A percentile compares a stretch with the other conserved stretches of the same genome.
These are phyloP conservation scores for Lithobates sylvaticus DNA, from an alignment of 2,797 vertebrate genomes.

Conservation along the genomic window DNA sequence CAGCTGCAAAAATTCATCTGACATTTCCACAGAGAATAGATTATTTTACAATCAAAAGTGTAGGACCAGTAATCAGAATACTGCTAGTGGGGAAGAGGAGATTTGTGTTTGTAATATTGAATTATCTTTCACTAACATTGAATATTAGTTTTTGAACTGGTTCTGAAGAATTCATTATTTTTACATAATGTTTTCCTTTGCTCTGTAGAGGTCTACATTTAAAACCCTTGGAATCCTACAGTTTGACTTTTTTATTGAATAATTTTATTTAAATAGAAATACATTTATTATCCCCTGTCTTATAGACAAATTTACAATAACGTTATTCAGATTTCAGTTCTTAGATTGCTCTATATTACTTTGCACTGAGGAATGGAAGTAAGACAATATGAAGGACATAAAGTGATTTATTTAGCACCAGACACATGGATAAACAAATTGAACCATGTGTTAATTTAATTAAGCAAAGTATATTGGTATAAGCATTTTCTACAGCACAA, in stretches of 20 bases:
- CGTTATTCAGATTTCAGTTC: constrained; percentile 7
- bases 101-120: constrained; percentile 57
- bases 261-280: constrained; percentile 31
- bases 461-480: background rate
- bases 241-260: constrained; percentile 24
- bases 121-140: constrained; percentile 53
- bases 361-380: background rate
- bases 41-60: constrained; percentile 75
- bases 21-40: constrained; percentile 74
- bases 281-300: constrained; percentile 18
- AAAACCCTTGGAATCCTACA: constrained; percentile 19
- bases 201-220: constrained; percentile 8
- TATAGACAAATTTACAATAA: background rate
- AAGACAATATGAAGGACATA: background rate
- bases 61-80: constrained; percentile 68
- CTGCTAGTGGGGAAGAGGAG: constrained; percentile 50
- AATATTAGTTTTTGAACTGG: constrained; percentile 54
- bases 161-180: constrained; percentile 60
- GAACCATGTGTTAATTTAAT: background rate
- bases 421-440: background rate
- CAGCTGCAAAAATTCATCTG: constrained; percentile 69
- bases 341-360: constrained; percentile 4
- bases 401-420: background rate
- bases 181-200: constrained; percentile 48
- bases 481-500: background rate